These are phyloP conservation scores for Oscheius sp. DNA, from an alignment of 2,888 invertebrate genomes.

Conservation along the genomic window DNA sequence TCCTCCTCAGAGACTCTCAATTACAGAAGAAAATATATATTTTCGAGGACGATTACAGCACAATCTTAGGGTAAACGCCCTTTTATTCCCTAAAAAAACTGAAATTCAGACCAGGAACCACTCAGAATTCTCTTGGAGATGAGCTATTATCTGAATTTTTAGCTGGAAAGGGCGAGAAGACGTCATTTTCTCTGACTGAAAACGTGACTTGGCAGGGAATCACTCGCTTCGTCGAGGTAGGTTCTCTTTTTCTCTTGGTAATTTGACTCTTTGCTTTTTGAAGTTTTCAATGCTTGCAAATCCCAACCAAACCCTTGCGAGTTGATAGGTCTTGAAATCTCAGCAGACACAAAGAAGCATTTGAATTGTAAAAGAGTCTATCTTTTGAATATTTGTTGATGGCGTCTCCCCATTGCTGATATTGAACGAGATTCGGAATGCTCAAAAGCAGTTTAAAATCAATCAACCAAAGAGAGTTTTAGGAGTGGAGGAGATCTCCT, in stretches of 20 bases:
- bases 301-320: background rate
- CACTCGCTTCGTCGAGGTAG: constrained; percentile 5
- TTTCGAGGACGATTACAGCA: constrained; percentile 15
- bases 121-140: background rate
- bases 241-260: too few species aligned
- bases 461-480: background rate
- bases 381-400: too few species aligned
- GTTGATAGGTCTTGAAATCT: too few species aligned
- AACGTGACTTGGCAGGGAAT: background rate
- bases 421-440: too few species aligned
- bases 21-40: background rate
- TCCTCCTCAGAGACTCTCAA: background rate
- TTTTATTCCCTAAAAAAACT: background rate
- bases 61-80: background rate
- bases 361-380: too few species aligned
- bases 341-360: too few species aligned
- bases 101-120: background rate
- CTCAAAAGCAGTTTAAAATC: too few species aligned
- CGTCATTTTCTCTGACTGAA: constrained; percentile 7
- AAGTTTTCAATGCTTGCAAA: background rate
- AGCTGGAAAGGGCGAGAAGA: constrained; percentile 3
- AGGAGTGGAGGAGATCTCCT: background rate
- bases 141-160: constrained; percentile 4
- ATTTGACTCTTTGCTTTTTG: background rate
- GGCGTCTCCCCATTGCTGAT: too few species aligned